A percentile compares a stretch with the other conserved stretches of the same genome.
Conservation (phyloP, 2,888 invertebrate species). For the Nyleta sp. region DNA sequence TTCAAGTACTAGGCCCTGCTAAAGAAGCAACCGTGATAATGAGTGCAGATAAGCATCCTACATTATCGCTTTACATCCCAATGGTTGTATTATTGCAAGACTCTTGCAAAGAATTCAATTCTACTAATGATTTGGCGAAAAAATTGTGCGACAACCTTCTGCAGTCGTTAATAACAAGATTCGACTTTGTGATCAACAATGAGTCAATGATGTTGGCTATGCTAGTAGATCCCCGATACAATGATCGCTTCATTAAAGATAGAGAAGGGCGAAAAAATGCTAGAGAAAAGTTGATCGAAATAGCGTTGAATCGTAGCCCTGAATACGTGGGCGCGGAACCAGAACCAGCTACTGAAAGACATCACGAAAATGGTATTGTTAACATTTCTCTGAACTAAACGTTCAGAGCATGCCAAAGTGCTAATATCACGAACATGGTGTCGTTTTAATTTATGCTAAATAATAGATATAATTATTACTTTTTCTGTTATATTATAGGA, state of each 20-base stretch:
- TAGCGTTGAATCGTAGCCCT: neutral
- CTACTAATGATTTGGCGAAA: neutral
- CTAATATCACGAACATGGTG: too few species aligned
- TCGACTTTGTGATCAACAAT: neutral
- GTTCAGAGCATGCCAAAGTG: too few species aligned
- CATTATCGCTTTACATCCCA: slow-evolving; percentile 4
- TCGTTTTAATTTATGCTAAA: too few species aligned
- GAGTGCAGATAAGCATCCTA: slow-evolving; percentile 4
- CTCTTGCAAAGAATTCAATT: neutral
- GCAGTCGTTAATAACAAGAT: neutral
- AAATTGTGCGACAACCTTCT: neutral
- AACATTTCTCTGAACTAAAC: too few species aligned
- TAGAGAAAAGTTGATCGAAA: neutral
- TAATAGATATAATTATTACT: neutral
- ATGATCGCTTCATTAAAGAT: slow-evolving; percentile 1
- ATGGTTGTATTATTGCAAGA: slow-evolving; percentile 1
- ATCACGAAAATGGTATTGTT: too few species aligned
- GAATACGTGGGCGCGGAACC: too few species aligned
- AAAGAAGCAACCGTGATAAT: neutral
- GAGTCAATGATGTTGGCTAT: slow-evolving; percentile 1
- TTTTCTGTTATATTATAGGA: neutral
- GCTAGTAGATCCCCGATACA: neutral
- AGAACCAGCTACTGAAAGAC: too few species aligned
- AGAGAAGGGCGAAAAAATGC: neutral
- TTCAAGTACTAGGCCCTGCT: neutral